Evolutionary conservation across 2,797 vertebrate species (phyloP), one percentile per base, ranked within the genome.

Genomic region (Mormyrops boulengeri): DNA sequence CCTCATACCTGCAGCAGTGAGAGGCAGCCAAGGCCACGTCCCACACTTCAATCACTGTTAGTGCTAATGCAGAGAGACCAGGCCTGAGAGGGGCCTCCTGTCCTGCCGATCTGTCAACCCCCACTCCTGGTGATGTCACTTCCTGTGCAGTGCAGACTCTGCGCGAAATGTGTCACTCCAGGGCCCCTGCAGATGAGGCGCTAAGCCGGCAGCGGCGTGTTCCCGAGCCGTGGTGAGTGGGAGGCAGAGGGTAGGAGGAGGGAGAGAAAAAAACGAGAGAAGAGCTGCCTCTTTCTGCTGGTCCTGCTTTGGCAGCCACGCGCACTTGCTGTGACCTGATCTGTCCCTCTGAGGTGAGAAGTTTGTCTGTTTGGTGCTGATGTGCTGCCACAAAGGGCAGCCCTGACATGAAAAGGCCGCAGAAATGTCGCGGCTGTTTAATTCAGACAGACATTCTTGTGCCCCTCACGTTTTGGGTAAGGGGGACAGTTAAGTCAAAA

Each of bases 61-160:
- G 60, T 60, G 30, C 2, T 38, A 11, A 14, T 57, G 84, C 62
- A 87, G 60, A 34, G n/a, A 52, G 80, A 62, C 87, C 73, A 69
- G 90, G 47, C 2, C 14, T 34, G 80, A 30, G 47, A 17, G 30
- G 86, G 57, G 22, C 89, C 89, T 57, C 57, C 49, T 22, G 85
- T 85, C 26, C 26, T 49, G 60, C 1, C 19, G 85, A 50, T 87
- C 60, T 50, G 14, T 89, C 85, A 77, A 9, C 19, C 30, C 86
- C 47, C 47, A 6, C 19, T 22, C 19, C 87, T 91, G 92, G 85
- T 92, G 91, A 94, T 90, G 90, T 93, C 93, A 91, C 90, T 92
- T 94, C 90, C 93, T 92, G 88, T 89, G 91, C 89, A 41, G 87
- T 91, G 88, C 38, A 60, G 89, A 87, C 77, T 80, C 87, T 2